Conservation (phyloP, 2,113 vertebrate species). For the Bucco capensis region DNA sequence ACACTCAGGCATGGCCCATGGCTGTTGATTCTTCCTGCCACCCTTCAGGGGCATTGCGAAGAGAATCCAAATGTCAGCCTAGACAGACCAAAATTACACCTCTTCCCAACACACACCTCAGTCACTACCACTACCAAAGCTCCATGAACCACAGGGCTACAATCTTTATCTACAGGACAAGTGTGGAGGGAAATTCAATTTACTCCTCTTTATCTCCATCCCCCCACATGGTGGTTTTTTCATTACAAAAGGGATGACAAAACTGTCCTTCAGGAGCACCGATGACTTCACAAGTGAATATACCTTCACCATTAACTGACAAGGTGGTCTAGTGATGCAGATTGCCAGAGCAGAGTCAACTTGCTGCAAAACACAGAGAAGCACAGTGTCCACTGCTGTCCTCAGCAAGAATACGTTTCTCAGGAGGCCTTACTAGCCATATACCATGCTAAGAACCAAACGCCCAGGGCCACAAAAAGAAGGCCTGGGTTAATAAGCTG, state of each 20-base stretch:
- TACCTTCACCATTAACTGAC: neutral
- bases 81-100: accelerated
- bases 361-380: neutral
- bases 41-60: neutral
- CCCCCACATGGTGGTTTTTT: neutral
- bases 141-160: neutral
- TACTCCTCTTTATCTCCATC: neutral
- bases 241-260: neutral
- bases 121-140: neutral
- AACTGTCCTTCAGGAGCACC: neutral
- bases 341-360: neutral
- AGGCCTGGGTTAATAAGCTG: neutral
- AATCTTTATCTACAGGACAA: neutral
- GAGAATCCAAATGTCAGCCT: neutral
- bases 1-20: neutral
- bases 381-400: neutral
- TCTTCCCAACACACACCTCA: neutral
- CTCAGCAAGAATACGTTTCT: neutral
- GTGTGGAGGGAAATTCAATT: neutral
- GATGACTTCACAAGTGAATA: neutral
- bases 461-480: neutral
- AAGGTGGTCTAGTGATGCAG: accelerated
- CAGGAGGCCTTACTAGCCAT: neutral
- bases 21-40: neutral
- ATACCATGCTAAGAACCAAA: neutral